These are phyloP conservation scores for Apamea crenata DNA, from an alignment of 2,888 invertebrate genomes.

Conservation along the genomic window DNA sequence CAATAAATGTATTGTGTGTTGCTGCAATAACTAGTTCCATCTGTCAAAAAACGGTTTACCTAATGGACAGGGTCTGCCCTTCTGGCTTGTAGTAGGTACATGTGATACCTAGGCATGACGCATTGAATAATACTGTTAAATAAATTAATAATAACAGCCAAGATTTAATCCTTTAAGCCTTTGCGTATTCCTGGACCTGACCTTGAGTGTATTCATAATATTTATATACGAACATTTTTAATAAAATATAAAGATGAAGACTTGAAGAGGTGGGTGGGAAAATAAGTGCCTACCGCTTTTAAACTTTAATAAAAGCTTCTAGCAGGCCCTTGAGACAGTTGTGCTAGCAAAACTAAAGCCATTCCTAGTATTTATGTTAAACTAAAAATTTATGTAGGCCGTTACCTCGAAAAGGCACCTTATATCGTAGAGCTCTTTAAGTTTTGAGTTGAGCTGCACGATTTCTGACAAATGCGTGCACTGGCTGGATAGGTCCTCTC, in stretches of 20 bases:
- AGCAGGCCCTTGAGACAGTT: slow-evolving; percentile 26
- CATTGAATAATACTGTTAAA: neutral
- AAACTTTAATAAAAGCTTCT: slow-evolving; percentile 23
- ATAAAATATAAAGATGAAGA: neutral
- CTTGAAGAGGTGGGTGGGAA: neutral
- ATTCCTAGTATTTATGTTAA: neutral
- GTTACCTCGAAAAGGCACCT: neutral
- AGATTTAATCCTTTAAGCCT: no score
- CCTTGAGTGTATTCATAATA: neutral
- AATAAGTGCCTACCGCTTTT: neutral
- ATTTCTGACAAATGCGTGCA: no score
- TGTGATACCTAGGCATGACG: neutral
- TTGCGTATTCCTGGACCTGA: neutral
- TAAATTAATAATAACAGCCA: neutral
- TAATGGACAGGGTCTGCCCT: no score
- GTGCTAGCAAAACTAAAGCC: slow-evolving; percentile 12
- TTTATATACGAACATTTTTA: neutral
- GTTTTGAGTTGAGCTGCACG: no score
- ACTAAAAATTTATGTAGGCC: neutral
- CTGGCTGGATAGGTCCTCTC: no score
- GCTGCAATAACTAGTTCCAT: no score
- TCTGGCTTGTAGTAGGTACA: neutral
- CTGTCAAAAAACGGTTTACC: no score
- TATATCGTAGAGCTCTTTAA: neutral
- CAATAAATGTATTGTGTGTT: no score